A percentile compares a stretch with the other conserved stretches of the same genome.
These are phyloP conservation scores for Rhagoletis pomonella DNA, from an alignment of 1,140 invertebrate genomes.

Conservation along the genomic window DNA sequence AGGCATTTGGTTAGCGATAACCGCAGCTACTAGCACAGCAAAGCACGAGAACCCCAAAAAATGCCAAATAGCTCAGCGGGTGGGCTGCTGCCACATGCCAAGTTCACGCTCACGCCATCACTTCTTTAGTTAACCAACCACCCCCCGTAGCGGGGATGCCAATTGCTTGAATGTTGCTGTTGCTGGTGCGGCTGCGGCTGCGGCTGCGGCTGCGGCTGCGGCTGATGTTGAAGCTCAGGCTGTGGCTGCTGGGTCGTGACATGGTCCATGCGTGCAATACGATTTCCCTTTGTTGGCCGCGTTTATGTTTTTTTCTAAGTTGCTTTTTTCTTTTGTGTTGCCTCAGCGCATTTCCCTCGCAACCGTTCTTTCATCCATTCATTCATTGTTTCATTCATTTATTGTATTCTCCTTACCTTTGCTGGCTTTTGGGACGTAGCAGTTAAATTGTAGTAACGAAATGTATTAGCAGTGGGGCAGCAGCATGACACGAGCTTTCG, in stretches of 20 bases:
- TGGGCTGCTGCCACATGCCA: slow-evolving; percentile 46
- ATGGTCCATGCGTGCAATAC: not conserved
- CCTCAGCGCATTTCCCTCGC: not conserved
- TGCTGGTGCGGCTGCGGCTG: not conserved
- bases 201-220: not conserved
- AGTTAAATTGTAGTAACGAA: not conserved
- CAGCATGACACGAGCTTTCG: not conserved
- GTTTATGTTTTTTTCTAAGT: not conserved
- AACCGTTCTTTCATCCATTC: not conserved
- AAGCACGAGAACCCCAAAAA: not conserved
- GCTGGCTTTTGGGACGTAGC: not conserved
- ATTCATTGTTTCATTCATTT: slow-evolving; percentile 34
- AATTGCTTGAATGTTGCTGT: slow-evolving; percentile 4
- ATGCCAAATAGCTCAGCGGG: slow-evolving; percentile 25
- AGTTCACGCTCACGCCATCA: slow-evolving; percentile 35
- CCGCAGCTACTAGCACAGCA: slow-evolving; percentile 22
- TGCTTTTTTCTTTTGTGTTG: not conserved
- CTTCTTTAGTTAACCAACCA: slow-evolving; percentile 13
- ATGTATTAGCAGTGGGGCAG: not conserved
- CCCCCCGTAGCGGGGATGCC: not conserved
- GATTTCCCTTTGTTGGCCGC: not conserved
- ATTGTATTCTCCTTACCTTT: not conserved
- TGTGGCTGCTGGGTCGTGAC: not conserved
- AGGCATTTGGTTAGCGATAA: not conserved
- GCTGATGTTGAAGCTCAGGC: no score